phyloP scores from a whole-genome alignment of 2,888 invertebrate species.

The Mythimna pallens region DNA sequence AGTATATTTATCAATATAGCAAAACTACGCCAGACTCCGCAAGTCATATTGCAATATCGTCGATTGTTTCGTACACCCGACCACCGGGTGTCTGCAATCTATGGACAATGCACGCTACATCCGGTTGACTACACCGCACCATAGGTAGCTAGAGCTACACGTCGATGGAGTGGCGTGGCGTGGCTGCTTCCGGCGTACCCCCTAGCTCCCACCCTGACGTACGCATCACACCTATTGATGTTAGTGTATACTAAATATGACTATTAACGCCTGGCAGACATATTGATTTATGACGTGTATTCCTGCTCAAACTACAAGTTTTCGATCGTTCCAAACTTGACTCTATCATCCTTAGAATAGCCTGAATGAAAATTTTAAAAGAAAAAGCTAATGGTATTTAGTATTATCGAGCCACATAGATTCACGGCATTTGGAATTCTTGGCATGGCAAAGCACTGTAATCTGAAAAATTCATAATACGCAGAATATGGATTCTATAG shows the following conservation, averaged over 20 bases:
- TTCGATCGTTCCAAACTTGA: not conserved
- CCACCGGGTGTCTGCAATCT: slow-evolving; percentile 39
- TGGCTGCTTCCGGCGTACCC: slow-evolving; percentile 53
- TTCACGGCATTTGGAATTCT: slow-evolving; percentile 5
- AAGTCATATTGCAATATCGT: slow-evolving; percentile 39
- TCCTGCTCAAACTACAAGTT: slow-evolving; percentile 6
- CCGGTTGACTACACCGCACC: slow-evolving; percentile 43
- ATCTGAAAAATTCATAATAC: slow-evolving; percentile 1
- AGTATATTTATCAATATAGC: not conserved
- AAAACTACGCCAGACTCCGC: slow-evolving; percentile 29
- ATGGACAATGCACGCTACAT: slow-evolving; percentile 54
- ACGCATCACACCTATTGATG: slow-evolving; percentile 26
- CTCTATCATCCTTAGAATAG: not conserved
- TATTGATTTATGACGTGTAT: slow-evolving; percentile 24
- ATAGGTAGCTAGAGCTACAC: slow-evolving; percentile 32
- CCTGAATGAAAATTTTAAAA: not conserved
- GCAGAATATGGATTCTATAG: not conserved
- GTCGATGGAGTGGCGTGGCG: slow-evolving; percentile 37
- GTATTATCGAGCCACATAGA: not conserved
- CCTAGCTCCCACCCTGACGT: slow-evolving; percentile 28
- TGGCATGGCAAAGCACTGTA: not conserved
- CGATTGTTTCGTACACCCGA: slow-evolving; percentile 19
- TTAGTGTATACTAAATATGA: slow-evolving; percentile 13
- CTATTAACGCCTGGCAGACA: slow-evolving; percentile 5
- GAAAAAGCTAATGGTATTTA: not conserved